These are phyloP conservation scores for Pluvianellus socialis DNA, from an alignment of 2,113 vertebrate species.

Conservation along the genomic window DNA sequence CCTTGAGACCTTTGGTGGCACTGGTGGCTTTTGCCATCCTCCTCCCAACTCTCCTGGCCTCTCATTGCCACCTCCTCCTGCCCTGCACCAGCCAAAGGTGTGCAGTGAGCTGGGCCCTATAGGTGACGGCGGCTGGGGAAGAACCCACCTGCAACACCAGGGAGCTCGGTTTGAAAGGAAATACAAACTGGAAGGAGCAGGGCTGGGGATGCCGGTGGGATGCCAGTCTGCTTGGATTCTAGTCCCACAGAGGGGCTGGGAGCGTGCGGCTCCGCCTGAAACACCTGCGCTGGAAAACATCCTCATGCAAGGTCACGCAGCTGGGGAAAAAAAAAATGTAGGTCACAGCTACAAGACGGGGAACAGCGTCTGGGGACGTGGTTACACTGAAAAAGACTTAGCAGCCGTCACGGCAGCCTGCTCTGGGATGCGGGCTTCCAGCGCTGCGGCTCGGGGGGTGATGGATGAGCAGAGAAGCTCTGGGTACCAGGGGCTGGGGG, in stretches of 20 bases:
- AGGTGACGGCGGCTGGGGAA: neutral
- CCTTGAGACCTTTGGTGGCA: neutral
- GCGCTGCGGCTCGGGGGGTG: neutral
- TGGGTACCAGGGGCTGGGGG: neutral
- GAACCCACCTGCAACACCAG: neutral
- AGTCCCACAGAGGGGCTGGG: neutral
- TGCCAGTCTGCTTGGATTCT: fast-evolving
- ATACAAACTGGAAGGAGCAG: neutral
- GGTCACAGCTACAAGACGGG: slow-evolving; percentile 5
- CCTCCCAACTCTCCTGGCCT: neutral
- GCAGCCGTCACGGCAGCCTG: neutral
- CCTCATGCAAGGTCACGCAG: neutral
- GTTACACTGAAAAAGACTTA: slow-evolving; percentile 48
- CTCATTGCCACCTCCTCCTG: neutral
- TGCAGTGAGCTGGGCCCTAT: neutral
- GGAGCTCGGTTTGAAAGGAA: neutral
- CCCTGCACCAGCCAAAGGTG: neutral
- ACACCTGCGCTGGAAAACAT: neutral
- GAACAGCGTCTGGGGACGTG: neutral
- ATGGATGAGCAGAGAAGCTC: neutral
- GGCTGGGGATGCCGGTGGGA: neutral
- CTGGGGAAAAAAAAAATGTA: slow-evolving; percentile 41
- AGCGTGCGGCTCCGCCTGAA: neutral
- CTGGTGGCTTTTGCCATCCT: neutral
- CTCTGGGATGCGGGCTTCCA: neutral